phyloP scores from a whole-genome alignment of 2,113 vertebrate species.

The Herpailurus yagouaroundi region DNA sequence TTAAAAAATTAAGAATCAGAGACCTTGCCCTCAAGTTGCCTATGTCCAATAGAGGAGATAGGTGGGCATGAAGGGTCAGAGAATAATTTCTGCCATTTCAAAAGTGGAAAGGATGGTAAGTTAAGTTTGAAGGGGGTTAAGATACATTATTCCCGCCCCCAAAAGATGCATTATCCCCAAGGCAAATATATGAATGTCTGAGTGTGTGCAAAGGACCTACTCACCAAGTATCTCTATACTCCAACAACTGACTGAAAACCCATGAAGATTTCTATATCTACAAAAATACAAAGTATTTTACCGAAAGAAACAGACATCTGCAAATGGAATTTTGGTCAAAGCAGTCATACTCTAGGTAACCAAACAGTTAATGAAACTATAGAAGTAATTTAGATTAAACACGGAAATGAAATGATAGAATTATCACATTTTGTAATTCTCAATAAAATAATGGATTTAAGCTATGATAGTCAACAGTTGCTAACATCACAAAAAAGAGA shows the following conservation, averaged over 20 bases:
- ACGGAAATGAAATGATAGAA: background rate
- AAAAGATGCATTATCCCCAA: background rate
- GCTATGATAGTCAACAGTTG: background rate
- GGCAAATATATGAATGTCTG: background rate
- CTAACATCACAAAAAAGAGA: background rate
- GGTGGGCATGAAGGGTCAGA: background rate
- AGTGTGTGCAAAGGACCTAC: background rate
- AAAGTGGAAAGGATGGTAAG: background rate
- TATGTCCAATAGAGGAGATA: background rate
- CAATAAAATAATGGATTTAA: background rate
- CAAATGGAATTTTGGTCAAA: background rate
- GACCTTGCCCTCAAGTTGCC: background rate
- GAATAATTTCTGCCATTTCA: background rate
- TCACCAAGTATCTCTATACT: background rate
- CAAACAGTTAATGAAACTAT: background rate
- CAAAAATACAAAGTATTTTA: background rate
- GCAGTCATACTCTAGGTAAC: background rate
- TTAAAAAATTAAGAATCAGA: background rate
- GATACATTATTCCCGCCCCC: background rate
- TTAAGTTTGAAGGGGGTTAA: background rate
- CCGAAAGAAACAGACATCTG: background rate
- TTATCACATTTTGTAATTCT: conserved; percentile 20
- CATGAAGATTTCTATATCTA: background rate
- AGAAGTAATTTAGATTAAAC: background rate
- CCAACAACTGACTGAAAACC: background rate